phyloP scores from a whole-genome alignment of 2,113 vertebrate species.

The Nibea albiflora region DNA sequence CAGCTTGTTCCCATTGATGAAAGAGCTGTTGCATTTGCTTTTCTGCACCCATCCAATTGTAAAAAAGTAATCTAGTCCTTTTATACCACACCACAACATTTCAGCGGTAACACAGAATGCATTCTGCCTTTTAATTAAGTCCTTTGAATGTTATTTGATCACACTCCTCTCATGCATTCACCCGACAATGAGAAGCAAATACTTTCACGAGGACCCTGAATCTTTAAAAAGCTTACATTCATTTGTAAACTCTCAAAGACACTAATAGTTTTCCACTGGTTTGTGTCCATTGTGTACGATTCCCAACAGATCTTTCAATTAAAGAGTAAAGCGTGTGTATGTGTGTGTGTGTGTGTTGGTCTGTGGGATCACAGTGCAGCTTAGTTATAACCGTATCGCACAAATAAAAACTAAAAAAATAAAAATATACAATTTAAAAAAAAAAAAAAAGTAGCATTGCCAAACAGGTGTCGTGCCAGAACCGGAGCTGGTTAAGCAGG shows the following conservation, averaged over 20 bases:
- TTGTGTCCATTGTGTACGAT: background rate
- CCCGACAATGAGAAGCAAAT: slow-evolving; percentile 7
- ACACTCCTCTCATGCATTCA: background rate
- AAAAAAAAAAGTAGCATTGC: no score
- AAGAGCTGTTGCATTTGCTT: slow-evolving; percentile 3
- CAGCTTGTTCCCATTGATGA: background rate
- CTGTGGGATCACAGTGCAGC: background rate
- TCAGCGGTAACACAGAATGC: background rate
- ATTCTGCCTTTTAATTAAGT: slow-evolving; percentile 1
- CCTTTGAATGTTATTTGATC: slow-evolving; percentile 8
- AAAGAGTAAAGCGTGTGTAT: background rate
- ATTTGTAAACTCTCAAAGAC: background rate
- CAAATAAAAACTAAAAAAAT: no score
- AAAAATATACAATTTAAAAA: no score
- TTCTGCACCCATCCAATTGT: slow-evolving; percentile 3
- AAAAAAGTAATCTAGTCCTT: slow-evolving; percentile 13
- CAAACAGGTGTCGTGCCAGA: no score
- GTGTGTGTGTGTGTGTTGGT: background rate
- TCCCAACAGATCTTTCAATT: slow-evolving; percentile 15
- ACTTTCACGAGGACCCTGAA: background rate
- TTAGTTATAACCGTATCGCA: background rate
- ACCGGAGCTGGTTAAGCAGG: no score
- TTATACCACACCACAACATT: background rate
- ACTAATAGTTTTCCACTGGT: background rate
- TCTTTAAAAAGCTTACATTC: background rate